Base-by-base conservation (phyloP, 2,113 vertebrate genomes). In the Nerophis ophidion region DNA sequence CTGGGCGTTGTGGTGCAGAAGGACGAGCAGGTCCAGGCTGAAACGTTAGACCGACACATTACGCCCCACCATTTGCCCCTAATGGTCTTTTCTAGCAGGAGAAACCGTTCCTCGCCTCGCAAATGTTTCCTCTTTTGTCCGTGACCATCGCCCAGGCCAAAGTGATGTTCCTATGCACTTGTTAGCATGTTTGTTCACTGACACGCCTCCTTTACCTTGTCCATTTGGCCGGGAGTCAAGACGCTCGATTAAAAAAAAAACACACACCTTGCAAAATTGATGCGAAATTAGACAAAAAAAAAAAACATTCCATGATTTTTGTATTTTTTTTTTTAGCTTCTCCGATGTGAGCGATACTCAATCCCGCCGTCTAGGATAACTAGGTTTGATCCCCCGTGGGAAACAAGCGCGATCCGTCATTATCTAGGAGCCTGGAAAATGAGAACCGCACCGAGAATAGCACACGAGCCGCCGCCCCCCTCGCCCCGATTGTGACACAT, bases 101-200 rank as follows among this genome's bases (percentile, higher is more conserved):
- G 77, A 87, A 87, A 87, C 71, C 5, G 77, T 84, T 84, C 65
- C 83, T 76, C 71, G 69, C 79, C 79, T 80, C 69, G 85, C 68
- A 73, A 44, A 72, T 81, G 73, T 88, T 85, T 85, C 75, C 74
- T 79, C 76, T 77, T 76, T 83, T 76, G 26, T 82, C 60, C 74
- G 76, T 88, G 81, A 82, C 71, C 81, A 75, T 86, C 76, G 75
- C 40, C 75, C 85, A 84, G 88, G 85, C 86, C 83, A 87, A 74
- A 88, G 83, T 89, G 81, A 90, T 81, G 72, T 86, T 89, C 84
- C 88, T 90, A 90, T 89, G 90, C 89, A 90, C 87, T 90, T 90
- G 85, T 85, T 84, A 83, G 81, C 87, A 88, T 84, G 84, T 89
- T 83, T 79, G 60, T 83, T 84, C 74, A 60, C 59, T 80, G 60